Conservation (phyloP, 2,113 vertebrate species). For the Eolophus roseicapilla region DNA sequence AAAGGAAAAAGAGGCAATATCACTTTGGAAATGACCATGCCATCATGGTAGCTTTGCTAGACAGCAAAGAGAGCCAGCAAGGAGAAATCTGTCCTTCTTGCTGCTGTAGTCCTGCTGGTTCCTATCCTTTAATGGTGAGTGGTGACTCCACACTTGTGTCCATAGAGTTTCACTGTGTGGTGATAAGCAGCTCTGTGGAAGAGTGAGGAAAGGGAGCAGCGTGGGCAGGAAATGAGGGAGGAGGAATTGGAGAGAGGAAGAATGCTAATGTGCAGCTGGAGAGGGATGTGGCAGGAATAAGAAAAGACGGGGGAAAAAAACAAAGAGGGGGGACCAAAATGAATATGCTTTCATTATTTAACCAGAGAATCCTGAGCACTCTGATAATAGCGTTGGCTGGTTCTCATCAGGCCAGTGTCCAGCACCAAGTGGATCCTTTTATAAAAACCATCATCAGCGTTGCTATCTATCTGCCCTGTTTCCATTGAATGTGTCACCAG, state of each 20-base stretch:
- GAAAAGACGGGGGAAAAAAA: background rate
- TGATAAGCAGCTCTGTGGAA: background rate
- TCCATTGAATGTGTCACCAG: background rate
- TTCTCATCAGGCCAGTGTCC: background rate
- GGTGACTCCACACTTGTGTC: fast-evolving
- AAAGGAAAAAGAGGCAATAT: background rate
- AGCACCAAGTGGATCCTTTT: background rate
- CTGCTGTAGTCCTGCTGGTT: background rate
- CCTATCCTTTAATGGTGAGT: background rate
- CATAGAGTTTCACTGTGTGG: background rate
- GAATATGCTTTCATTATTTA: background rate
- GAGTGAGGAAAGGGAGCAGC: background rate
- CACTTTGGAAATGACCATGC: background rate
- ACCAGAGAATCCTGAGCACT: background rate
- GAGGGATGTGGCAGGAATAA: background rate
- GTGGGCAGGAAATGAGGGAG: background rate
- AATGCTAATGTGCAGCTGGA: constrained; percentile 51
- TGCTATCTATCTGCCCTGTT: background rate
- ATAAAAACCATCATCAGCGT: background rate
- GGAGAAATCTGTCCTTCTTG: background rate
- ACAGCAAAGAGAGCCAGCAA: background rate
- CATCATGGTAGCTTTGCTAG: background rate
- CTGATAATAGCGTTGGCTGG: background rate
- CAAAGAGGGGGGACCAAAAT: fast-evolving
- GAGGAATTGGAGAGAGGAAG: background rate